Evolutionary conservation across 92 coral and sea anemone genomes (phyloP), one percentile per base, ranked within the genome.

Genomic region (Metridium senile): DNA sequence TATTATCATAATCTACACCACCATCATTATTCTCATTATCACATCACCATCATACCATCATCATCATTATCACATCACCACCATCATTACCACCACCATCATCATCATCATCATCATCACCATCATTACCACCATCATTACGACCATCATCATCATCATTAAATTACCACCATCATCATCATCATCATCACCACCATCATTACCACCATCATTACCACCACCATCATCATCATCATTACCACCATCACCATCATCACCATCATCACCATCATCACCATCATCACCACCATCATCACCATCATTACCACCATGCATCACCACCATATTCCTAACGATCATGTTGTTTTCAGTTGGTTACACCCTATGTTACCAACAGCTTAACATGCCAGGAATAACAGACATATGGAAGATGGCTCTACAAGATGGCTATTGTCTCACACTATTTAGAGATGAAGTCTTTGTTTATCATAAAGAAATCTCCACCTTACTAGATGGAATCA

Each of bases 341-440:
- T 4, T 39, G 49, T 39, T 62, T 46, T 3, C 75, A 96, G 99
- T 96, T 82, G 97, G 99, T 23, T 96, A 96, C 82, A 89, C 93
- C 22, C 88, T 96, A 9, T 96, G 99, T 59, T 93, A 96, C 69
- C 94, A 96, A 45, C 99, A 96, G 68, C 97, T 96, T 28, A 88
- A 92, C 62, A 91, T 93, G 91, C 98, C 99, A 21, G 99, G 99
- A 6, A 90, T 91, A n/a, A 85, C 89, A 33, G 97, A 95, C 33
- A 85, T 92, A 25, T 95, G 99, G 99, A 92, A 87, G 82, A 74
- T 84, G 47, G 89, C 97, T 0, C 43, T 95, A 69, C 93, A 88
- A 25, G 99, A 95, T 89, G 97, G 99, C 21, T 95, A 74, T 71
- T 95, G 99, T 77, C 30, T 95, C 32, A 87, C 93, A 10, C 76